Conservation (phyloP, 1,140 invertebrate species). For the Atta cephalotes region DNA sequence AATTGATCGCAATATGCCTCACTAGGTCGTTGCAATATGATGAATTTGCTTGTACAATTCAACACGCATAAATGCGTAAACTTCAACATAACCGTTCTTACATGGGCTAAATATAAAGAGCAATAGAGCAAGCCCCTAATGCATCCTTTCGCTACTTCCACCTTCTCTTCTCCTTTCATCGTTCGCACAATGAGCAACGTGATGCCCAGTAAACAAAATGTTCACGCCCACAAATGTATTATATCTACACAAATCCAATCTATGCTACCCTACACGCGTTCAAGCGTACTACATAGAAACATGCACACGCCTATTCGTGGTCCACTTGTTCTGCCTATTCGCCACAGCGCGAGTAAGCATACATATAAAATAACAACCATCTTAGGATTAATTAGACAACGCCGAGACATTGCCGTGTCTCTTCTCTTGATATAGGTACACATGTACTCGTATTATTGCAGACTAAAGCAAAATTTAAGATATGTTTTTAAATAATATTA, state of each 20-base stretch:
- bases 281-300: background rate
- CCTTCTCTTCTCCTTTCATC: background rate
- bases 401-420: no score
- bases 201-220: background rate
- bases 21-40: background rate
- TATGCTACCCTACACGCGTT: background rate
- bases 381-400: background rate
- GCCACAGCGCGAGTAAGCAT: background rate
- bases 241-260: background rate
- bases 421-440: no score
- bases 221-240: background rate
- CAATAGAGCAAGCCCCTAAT: background rate
- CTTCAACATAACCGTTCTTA: background rate
- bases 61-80: background rate
- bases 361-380: background rate
- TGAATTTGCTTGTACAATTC: background rate
- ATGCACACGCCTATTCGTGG: background rate
- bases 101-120: background rate
- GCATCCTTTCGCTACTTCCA: constrained; percentile 2
- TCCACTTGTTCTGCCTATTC: constrained; percentile 10
- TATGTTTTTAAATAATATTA: background rate
- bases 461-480: background rate
- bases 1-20: background rate
- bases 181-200: background rate
- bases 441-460: no score